Conservation (phyloP, 2,888 invertebrate genomes). For the Cryptocheilus praepositus region DNA sequence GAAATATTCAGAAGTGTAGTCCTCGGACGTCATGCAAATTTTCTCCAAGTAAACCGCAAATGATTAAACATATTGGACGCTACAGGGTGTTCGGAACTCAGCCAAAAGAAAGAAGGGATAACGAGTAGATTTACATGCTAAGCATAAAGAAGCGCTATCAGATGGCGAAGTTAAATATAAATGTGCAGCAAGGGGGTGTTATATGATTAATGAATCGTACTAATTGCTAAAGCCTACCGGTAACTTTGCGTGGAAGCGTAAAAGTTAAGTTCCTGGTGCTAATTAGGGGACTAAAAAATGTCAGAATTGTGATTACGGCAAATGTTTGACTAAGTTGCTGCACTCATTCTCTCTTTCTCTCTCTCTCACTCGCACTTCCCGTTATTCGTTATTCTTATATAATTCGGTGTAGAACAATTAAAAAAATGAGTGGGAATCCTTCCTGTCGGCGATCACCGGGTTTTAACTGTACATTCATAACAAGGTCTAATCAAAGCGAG, state of each 20-base stretch:
- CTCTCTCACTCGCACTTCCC: too few relatives aligned
- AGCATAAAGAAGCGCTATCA: conserved; percentile 44
- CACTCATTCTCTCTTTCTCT: conserved; percentile 42
- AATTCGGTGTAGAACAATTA: conserved; percentile 33
- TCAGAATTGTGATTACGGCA: conserved; percentile 26
- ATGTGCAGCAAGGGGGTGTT: conserved; percentile 43
- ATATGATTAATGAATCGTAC: conserved; percentile 37
- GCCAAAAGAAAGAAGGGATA: conserved; percentile 68
- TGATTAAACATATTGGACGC: conserved; percentile 28
- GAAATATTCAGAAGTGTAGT: neutral
- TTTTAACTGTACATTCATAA: too few relatives aligned
- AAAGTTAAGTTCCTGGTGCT: conserved; percentile 34
- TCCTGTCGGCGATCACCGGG: too few relatives aligned
- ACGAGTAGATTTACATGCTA: conserved; percentile 52
- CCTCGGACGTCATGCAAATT: too few relatives aligned
- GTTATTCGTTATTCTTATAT: conserved; percentile 36
- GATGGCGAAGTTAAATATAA: conserved; percentile 47
- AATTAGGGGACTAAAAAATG: conserved; percentile 34
- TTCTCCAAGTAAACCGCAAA: conserved; percentile 17
- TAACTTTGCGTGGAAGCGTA: conserved; percentile 34
- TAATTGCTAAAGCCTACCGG: conserved; percentile 45
- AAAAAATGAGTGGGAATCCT: conserved; percentile 23
- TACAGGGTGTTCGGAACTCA: conserved; percentile 66
- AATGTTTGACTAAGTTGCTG: conserved; percentile 25
- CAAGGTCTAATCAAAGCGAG: neutral